phyloP scores from a whole-genome alignment of 2,888 invertebrate genomes.

The Ephialtes manifestator region DNA sequence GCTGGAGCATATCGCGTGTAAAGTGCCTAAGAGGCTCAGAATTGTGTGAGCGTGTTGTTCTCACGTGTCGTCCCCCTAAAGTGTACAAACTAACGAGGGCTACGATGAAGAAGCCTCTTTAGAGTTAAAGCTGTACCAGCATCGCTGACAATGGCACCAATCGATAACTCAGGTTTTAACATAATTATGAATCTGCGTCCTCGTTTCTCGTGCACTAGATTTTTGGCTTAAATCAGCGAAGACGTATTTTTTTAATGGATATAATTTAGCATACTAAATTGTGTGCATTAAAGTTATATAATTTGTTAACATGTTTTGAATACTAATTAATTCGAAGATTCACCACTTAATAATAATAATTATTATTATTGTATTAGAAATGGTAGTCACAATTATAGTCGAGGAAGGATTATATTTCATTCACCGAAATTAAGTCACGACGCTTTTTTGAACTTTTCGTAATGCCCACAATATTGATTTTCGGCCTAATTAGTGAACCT shows the following conservation, averaged over 20 bases:
- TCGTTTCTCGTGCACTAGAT: constrained; percentile 3
- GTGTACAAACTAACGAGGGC: neutral
- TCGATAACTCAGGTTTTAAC: constrained; percentile 35
- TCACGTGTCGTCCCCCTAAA: constrained; percentile 30
- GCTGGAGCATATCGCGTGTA: constrained; percentile 17
- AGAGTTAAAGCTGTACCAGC: constrained; percentile 22
- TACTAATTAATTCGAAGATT: too few relatives aligned
- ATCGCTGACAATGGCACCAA: constrained; percentile 21
- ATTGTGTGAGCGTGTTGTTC: neutral
- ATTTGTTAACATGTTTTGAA: too few relatives aligned
- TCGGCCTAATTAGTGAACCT: neutral
- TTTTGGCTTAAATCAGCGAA: neutral
- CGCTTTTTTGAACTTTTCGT: too few relatives aligned
- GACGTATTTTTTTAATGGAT: too few relatives aligned
- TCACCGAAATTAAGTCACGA: too few relatives aligned
- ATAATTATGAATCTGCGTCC: constrained; percentile 28
- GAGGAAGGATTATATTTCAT: too few relatives aligned
- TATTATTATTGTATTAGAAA: too few relatives aligned
- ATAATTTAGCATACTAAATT: too few relatives aligned
- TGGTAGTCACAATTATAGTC: too few relatives aligned
- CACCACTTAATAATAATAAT: too few relatives aligned
- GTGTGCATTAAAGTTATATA: too few relatives aligned
- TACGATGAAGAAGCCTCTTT: constrained; percentile 24
- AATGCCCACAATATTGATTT: neutral
- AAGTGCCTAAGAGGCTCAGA: constrained; percentile 21